A percentile compares a stretch with the other conserved stretches of the same genome.
These are phyloP conservation scores for Saguinus imperator DNA, from an alignment of 2,113 vertebrate species.

Conservation along the genomic window DNA sequence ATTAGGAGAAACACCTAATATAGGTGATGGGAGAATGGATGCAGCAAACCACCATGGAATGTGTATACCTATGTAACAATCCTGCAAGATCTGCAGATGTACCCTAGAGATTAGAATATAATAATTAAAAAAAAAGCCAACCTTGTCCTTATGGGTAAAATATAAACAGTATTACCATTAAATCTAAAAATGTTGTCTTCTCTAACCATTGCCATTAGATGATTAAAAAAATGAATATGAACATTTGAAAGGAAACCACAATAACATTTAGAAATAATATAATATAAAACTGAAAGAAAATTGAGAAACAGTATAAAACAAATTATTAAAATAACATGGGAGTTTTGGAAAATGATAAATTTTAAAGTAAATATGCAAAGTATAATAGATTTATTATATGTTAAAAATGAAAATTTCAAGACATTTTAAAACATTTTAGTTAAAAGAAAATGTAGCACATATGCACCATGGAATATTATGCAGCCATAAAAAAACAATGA, in stretches of 20 bases:
- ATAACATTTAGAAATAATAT: background rate
- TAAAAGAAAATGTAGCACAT: no score
- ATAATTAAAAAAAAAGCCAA: background rate
- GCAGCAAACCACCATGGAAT: no score
- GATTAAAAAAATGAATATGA: background rate
- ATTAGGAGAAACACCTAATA: no score
- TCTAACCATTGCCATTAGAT: background rate
- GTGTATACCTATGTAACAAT: no score
- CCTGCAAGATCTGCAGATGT: no score
- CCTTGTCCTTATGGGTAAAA: background rate
- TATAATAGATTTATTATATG: background rate
- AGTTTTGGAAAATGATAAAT: background rate
- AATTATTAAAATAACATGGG: background rate
- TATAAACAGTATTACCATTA: background rate
- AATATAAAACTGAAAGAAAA: background rate
- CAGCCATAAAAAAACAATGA: no score
- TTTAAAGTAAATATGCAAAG: background rate
- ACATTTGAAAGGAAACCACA: background rate
- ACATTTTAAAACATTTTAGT: background rate
- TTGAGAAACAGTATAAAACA: background rate
- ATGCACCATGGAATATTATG: no score
- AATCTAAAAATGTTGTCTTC: background rate
- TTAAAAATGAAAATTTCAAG: background rate
- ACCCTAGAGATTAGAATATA: no score
- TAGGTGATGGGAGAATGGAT: no score